A percentile compares a stretch with the other conserved stretches of the same genome.
These are phyloP conservation scores for Drosophila ironensis DNA, from an alignment of 1,140 invertebrate genomes.

Conservation along the genomic window DNA sequence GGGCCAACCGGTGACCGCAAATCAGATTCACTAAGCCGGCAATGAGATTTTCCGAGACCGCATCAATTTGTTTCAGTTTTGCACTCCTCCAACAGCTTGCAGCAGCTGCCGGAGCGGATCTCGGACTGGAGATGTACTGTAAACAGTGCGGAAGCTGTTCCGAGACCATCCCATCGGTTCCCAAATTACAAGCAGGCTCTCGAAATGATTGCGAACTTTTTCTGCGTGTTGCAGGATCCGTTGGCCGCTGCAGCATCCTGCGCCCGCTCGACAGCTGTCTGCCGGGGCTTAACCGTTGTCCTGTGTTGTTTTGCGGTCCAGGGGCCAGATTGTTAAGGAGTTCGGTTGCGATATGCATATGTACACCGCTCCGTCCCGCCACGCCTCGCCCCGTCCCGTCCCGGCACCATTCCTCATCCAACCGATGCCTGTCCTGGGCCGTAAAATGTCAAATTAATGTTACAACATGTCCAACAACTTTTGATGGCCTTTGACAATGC, in stretches of 20 bases:
- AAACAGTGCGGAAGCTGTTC: neutral
- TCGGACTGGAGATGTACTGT: neutral
- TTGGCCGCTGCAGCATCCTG: slow-evolving; percentile 51
- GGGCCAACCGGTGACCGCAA: slow-evolving; percentile 53
- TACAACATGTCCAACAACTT: slow-evolving; percentile 76
- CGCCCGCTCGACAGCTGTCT: slow-evolving; percentile 47
- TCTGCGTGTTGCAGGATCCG: neutral
- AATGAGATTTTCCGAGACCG: slow-evolving; percentile 54
- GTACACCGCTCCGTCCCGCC: neutral
- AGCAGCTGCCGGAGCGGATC: slow-evolving; percentile 43
- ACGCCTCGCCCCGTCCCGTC: neutral
- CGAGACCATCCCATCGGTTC: no score
- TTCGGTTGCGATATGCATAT: slow-evolving; percentile 35
- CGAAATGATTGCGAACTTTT: no score
- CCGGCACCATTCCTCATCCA: neutral
- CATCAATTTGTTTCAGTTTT: slow-evolving; percentile 44
- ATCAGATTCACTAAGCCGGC: slow-evolving; percentile 72
- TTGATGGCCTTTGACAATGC: slow-evolving; percentile 76
- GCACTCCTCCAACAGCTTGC: slow-evolving; percentile 61
- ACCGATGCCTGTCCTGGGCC: slow-evolving; percentile 25
- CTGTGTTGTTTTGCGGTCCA: slow-evolving; percentile 51
- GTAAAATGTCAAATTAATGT: slow-evolving; percentile 80
- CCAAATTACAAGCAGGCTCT: no score
- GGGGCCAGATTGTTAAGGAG: slow-evolving; percentile 62
- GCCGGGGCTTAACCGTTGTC: slow-evolving; percentile 33